phyloP scores from a whole-genome alignment of 2,888 invertebrate species.

The Apomyelois bistriatella region DNA sequence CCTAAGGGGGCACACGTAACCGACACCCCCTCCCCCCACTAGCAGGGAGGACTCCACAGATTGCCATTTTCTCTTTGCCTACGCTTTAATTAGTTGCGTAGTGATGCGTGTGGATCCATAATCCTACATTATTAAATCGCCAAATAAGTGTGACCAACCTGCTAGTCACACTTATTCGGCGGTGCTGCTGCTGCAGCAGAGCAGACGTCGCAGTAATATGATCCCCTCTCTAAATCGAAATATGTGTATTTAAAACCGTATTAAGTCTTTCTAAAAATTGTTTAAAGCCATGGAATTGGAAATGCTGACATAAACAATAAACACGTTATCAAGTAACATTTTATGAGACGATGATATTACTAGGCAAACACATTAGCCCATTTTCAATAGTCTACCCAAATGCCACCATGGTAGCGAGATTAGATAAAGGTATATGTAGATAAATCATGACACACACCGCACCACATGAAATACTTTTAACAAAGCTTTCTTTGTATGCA shows the following conservation, averaged over 20 bases:
- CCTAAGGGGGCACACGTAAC: constrained; percentile 80
- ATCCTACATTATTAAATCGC: constrained; percentile 70
- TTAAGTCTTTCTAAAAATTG: too few relatives aligned
- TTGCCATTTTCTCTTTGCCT: constrained; percentile 81
- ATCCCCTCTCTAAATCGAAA: too few relatives aligned
- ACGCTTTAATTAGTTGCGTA: constrained; percentile 81
- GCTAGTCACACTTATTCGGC: too few relatives aligned
- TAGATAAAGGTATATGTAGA: constrained; percentile 44
- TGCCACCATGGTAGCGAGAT: constrained; percentile 47
- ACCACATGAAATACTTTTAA: constrained; percentile 33
- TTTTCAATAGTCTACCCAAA: constrained; percentile 39
- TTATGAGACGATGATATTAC: constrained; percentile 17
- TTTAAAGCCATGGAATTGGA: too few relatives aligned
- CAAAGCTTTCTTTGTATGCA: constrained; percentile 35
- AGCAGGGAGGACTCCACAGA: constrained; percentile 78
- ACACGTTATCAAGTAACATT: not conserved
- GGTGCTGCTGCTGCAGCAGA: constrained; percentile 4
- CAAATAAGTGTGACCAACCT: constrained; percentile 22
- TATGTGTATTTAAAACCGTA: too few relatives aligned
- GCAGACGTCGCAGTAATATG: not conserved
- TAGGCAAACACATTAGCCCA: constrained; percentile 22
- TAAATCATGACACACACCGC: constrained; percentile 35
- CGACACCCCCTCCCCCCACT: constrained; percentile 78
- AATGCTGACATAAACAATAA: too few relatives aligned
- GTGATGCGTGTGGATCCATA: constrained; percentile 76